Evolutionary conservation across 2,888 invertebrate genomes (phyloP).

Genomic region (Acrobasis consociella): DNA sequence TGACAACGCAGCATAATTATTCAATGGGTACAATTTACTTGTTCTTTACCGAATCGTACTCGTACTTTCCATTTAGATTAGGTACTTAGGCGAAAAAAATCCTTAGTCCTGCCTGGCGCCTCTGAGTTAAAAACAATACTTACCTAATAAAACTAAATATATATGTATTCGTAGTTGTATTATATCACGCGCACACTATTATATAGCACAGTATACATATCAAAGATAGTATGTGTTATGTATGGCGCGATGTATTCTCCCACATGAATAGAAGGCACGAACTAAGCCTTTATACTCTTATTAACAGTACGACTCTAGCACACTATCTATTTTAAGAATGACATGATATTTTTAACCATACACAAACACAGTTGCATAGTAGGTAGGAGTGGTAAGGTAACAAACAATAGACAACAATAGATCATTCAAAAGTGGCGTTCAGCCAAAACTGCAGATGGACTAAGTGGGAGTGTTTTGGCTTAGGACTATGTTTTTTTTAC

Average conservation of each 20-base stretch:
- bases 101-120: no score
- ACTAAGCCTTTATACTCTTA: neutral
- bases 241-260: no score
- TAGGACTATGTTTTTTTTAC: neutral
- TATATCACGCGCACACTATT: no score
- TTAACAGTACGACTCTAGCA: neutral
- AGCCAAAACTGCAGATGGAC: conserved; percentile 14
- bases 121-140: no score
- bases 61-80: no score
- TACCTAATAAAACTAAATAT: no score
- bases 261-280: no score
- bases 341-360: conserved; percentile 10
- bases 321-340: conserved; percentile 1
- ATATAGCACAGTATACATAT: no score
- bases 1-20: neutral
- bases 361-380: neutral
- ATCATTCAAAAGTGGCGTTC: conserved; percentile 15
- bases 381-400: conserved; percentile 16
- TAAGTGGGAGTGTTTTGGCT: conserved; percentile 13
- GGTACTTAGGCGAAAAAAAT: no score
- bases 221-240: no score
- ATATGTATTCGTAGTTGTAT: no score
- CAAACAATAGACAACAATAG: conserved; percentile 18
- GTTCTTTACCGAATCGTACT: no score
- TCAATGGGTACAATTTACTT: neutral